Evolutionary conservation across 2,797 vertebrate genomes (phyloP).

Genomic region (Parotocinclus haroldoi): DNA sequence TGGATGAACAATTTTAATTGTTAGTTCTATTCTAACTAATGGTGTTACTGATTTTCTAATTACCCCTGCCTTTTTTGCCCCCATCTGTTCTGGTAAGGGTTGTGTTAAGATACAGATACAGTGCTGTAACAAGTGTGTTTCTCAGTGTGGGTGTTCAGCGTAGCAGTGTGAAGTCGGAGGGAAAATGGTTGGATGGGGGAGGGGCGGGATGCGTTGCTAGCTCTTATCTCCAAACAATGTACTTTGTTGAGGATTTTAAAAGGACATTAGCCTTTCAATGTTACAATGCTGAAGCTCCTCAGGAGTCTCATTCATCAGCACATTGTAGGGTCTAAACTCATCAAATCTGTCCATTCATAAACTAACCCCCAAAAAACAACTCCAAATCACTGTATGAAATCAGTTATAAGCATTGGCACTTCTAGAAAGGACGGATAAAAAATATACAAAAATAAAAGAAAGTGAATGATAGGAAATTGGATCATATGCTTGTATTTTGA

Average conservation of each 20-base stretch:
- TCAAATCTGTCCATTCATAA: neutral
- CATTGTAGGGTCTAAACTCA: constrained; percentile 19
- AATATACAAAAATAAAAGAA: no score
- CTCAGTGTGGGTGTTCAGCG: constrained; percentile 2
- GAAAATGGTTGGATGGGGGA: constrained; percentile 36
- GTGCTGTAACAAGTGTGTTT: constrained; percentile 12
- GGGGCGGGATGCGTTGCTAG: constrained; percentile 22
- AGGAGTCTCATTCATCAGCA: constrained; percentile 27
- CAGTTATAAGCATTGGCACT: no score
- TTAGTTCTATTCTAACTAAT: no score
- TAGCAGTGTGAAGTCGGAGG: neutral
- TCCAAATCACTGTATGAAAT: no score
- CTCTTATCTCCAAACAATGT: constrained; percentile 23
- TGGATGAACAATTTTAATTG: no score
- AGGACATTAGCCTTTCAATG: constrained; percentile 37
- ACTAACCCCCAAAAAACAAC: neutral
- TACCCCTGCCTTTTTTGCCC: neutral
- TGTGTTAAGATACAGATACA: neutral
- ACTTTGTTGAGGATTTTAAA: constrained; percentile 36
- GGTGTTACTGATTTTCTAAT: no score
- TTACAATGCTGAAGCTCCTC: constrained; percentile 20
- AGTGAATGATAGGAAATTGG: no score
- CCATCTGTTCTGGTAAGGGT: neutral
- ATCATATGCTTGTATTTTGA: no score
- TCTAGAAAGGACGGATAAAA: no score